Conservation (phyloP, 2,888 invertebrate species). For the Agrotis puta region DNA sequence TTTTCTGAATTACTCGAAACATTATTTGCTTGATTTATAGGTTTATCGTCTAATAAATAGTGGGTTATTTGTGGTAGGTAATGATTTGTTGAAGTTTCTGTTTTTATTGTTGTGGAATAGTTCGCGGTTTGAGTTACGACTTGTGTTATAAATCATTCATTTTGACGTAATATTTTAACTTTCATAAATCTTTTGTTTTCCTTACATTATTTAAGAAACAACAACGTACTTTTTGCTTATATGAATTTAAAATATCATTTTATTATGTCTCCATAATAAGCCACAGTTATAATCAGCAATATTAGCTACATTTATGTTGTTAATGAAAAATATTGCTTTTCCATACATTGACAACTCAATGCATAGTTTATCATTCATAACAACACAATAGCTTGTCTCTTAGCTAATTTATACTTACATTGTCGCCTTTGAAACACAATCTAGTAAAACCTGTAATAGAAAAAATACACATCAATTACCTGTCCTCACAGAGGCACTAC, state of each 20-base stretch:
- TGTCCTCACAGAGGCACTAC: constrained; percentile 51
- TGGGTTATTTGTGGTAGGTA: constrained; percentile 17
- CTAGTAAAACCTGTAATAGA: constrained; percentile 36
- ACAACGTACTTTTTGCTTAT: neutral
- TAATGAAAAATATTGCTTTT: neutral
- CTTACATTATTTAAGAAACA: constrained; percentile 1
- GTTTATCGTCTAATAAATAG: constrained; percentile 25
- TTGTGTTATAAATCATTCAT: constrained; percentile 15
- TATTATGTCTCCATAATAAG: neutral
- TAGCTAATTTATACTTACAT: constrained; percentile 40
- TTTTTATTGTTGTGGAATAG: constrained; percentile 22
- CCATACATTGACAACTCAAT: neutral
- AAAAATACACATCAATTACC: neutral
- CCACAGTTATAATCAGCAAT: neutral
- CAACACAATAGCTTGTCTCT: constrained; percentile 10
- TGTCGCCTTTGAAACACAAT: constrained; percentile 25
- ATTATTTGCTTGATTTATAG: constrained; percentile 49
- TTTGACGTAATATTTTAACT: constrained; percentile 1
- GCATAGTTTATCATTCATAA: constrained; percentile 1
- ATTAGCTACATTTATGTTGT: no score
- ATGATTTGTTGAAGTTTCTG: constrained; percentile 21
- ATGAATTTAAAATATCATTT: no score
- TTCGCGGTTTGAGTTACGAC: constrained; percentile 11
- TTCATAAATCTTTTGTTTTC: constrained; percentile 24
- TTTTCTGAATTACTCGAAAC: constrained; percentile 41